These are phyloP conservation scores for Biston stratarius DNA, from an alignment of 2,888 invertebrate species.

Conservation along the genomic window DNA sequence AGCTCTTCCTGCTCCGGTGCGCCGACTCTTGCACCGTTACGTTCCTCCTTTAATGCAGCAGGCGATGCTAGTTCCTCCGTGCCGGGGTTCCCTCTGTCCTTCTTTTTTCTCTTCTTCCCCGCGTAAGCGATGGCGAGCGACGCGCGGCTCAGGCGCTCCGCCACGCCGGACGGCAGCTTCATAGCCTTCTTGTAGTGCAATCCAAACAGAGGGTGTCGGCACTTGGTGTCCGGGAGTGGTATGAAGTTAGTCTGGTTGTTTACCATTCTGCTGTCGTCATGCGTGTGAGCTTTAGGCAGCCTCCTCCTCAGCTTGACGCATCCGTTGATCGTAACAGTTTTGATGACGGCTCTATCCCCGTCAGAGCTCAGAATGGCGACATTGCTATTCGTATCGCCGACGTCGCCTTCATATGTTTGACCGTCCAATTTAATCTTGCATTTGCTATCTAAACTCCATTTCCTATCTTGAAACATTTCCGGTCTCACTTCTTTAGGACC, in stretches of 20 bases:
- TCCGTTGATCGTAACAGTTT: slow-evolving; percentile 56
- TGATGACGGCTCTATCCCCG: slow-evolving; percentile 51
- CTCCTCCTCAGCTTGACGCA: slow-evolving; percentile 63
- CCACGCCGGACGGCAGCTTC: slow-evolving; percentile 59
- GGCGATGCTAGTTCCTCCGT: not conserved
- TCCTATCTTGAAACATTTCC: slow-evolving; percentile 53
- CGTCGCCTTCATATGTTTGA: slow-evolving; percentile 62
- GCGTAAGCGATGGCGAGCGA: not conserved
- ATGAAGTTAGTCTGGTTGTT: slow-evolving; percentile 65
- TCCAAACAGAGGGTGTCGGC: slow-evolving; percentile 76
- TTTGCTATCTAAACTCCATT: slow-evolving; percentile 60
- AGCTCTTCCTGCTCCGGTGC: not conserved
- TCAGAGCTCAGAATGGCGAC: slow-evolving; percentile 53
- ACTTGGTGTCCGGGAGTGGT: slow-evolving; percentile 73
- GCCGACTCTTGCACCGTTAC: not conserved
- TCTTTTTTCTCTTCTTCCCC: slow-evolving; percentile 4
- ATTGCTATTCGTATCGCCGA: slow-evolving; percentile 49
- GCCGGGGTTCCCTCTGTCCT: not conserved
- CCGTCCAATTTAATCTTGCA: slow-evolving; percentile 70
- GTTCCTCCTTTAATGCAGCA: not conserved
- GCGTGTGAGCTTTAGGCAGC: slow-evolving; percentile 68
- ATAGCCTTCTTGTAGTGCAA: slow-evolving; percentile 67
- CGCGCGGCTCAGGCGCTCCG: slow-evolving; percentile 51
- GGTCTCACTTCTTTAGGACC: slow-evolving; percentile 66
- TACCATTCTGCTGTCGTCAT: slow-evolving; percentile 53